A percentile compares a stretch with the other conserved stretches of the same genome.
Evolutionary conservation across 2,113 vertebrate species (phyloP).

Genomic region (Lophotis ruficrista): DNA sequence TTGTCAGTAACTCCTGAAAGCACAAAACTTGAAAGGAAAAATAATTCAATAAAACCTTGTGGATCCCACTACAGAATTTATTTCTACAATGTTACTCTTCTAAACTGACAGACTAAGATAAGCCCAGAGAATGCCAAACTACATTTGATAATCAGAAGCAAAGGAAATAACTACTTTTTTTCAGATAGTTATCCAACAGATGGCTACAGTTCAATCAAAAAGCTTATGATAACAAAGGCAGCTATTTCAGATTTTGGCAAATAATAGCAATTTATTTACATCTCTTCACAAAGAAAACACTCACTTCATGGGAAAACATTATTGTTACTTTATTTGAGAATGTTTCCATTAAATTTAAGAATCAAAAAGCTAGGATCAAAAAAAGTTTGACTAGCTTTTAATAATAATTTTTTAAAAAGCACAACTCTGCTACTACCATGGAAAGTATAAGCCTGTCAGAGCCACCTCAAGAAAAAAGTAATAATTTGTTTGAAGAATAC

Average conservation of each 20-base stretch:
- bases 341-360: not conserved
- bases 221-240: not conserved
- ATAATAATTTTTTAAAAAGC: not conserved
- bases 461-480: no score
- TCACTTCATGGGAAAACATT: not conserved
- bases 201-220: not conserved
- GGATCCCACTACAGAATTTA: not conserved
- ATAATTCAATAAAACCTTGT: not conserved
- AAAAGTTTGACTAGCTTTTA: not conserved
- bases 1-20: not conserved
- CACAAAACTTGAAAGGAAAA: not conserved
- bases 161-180: not conserved
- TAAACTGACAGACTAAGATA: not conserved
- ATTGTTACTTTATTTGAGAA: not conserved
- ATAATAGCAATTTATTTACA: not conserved
- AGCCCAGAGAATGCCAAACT: not conserved
- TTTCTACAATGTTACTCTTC: not conserved
- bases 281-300: not conserved
- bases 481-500: not conserved
- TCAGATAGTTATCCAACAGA: not conserved
- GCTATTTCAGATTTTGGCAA: not conserved
- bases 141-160: not conserved
- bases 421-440: not conserved
- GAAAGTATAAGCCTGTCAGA: not conserved
- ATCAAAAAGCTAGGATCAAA: not conserved